Base-by-base conservation (phyloP, 2,888 invertebrate genomes). In the Suillia variegata region DNA sequence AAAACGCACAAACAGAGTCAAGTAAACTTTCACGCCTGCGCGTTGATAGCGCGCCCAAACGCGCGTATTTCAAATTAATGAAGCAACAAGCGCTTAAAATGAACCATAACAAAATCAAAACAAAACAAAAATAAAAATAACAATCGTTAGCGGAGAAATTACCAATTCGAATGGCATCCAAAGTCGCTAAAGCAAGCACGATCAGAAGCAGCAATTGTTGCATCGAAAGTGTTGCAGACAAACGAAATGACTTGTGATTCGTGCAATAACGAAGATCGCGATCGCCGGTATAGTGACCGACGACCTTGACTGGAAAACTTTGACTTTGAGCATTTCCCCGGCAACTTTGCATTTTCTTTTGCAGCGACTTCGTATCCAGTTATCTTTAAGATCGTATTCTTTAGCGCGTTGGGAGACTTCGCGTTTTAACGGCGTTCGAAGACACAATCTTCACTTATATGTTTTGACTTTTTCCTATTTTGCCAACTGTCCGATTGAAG, bases 281-380 rank as follows among this genome's bases (percentile, higher is more conserved):
- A 53, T 13, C 18, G 21, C n/a, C 22, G 38, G 13, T 20, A 26
- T 21, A 56, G 51, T 62, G 59, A 61, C 62, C 74, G 79, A 77
- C 74, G 77, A 77, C 77, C 79, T 77, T 77, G 79, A 78, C 78
- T 76, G 70, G 68, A 70, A 67, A 69, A 69, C 70, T 75, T 72
- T 67, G 62, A 17, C 21, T 18, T 42, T 53, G 18, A 22, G 6
- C 13, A 52, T 62, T 58, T 54, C 54, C n/a, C 13, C 54, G 21
- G 10, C 15, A 13, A 4, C 22, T 49, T n/a, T n/a, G 17, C 55
- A 67, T 71, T 71, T 69, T 20, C 20, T 45, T 45, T 6, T 22
- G n/a, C 20, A 48, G n/a, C 21, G 22, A 6, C 17, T 54, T 24
- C 42, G 17, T 8, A 45, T 20, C 18, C 45, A 20, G 20, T 18